Percentiles rank a stretch among this genome's conserved stretches.
Conservation (phyloP, 2,888 invertebrate species). For the Leptopilina myrica region DNA sequence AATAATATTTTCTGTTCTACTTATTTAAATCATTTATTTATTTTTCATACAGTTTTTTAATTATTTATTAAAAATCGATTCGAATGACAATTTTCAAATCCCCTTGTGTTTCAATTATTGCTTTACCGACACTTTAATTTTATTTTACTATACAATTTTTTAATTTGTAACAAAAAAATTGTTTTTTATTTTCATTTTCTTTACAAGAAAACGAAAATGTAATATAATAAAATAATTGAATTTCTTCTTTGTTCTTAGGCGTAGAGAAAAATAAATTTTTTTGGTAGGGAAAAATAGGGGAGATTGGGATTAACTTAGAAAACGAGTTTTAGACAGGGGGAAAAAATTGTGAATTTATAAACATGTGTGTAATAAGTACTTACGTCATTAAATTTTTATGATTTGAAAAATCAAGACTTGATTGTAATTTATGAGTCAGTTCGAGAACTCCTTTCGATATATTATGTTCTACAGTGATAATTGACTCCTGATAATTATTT, state of each 20-base stretch:
- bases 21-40: too few species aligned
- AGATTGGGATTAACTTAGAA: background rate
- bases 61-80: background rate
- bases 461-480: slow-evolving; percentile 3
- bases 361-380: slow-evolving; percentile 16
- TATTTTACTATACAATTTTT: too few species aligned
- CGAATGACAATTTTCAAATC: too few species aligned
- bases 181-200: too few species aligned
- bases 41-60: too few species aligned
- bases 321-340: background rate
- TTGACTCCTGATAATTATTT: background rate
- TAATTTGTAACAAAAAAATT: too few species aligned
- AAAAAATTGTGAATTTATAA: slow-evolving; percentile 19
- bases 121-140: too few species aligned
- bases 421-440: slow-evolving; percentile 27
- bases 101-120: too few species aligned
- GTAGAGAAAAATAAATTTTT: background rate
- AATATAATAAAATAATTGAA: too few species aligned
- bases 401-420: slow-evolving; percentile 23
- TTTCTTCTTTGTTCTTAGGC: background rate
- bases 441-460: background rate
- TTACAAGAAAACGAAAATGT: too few species aligned
- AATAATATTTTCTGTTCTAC: too few species aligned
- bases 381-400: slow-evolving; percentile 31
- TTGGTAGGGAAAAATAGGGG: background rate